phyloP scores from a whole-genome alignment of 2,113 vertebrate species.

The Lycocorax pyrrhopterus region DNA sequence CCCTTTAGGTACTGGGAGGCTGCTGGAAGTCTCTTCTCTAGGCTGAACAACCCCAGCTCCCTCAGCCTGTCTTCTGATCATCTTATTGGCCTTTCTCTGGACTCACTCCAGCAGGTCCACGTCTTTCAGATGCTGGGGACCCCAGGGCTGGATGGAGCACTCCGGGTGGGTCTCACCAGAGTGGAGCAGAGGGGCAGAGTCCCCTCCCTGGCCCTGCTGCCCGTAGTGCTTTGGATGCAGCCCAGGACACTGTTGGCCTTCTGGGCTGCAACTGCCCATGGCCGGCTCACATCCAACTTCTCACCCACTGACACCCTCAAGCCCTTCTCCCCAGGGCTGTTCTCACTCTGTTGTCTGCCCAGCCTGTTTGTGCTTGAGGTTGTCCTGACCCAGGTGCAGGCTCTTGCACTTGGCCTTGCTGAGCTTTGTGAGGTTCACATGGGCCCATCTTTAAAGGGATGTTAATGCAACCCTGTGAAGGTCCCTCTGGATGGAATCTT shows the following conservation, averaged over 20 bases:
- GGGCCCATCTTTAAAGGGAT: background rate
- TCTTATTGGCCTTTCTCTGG: background rate
- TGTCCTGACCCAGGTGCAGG: background rate
- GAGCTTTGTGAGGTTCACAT: background rate
- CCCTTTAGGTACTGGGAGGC: background rate
- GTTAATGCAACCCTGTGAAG: too few species aligned
- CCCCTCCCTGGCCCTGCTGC: background rate
- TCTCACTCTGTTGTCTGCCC: background rate
- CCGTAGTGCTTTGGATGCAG: background rate
- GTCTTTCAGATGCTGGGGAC: background rate
- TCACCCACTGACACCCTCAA: background rate
- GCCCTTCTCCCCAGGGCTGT: background rate
- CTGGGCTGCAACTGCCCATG: background rate
- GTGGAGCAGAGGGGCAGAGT: background rate
- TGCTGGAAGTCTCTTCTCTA: background rate
- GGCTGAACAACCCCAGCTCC: background rate
- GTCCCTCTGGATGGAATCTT: background rate
- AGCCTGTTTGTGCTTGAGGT: background rate
- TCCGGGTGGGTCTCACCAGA: background rate
- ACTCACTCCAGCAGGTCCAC: background rate
- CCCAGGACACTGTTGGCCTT: background rate
- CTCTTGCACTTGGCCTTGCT: background rate
- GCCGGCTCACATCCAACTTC: background rate
- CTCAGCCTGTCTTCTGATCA: background rate
- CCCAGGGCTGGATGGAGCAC: background rate